Evolutionary conservation across 1,140 invertebrate species (phyloP).

Genomic region (Philopotamus ludificatus): DNA sequence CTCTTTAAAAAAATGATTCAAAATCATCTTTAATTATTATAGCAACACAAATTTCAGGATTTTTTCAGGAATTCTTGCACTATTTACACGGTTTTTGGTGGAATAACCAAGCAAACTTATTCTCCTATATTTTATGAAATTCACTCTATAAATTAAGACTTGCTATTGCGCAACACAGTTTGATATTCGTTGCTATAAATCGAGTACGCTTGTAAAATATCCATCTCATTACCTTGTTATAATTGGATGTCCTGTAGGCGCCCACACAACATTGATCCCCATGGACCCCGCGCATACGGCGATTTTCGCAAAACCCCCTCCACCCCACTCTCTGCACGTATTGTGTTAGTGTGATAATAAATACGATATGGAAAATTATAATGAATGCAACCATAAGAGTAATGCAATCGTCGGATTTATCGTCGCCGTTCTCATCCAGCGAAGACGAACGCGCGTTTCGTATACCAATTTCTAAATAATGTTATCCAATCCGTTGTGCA

Average conservation of each 20-base stretch:
- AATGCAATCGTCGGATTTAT: conserved; percentile 9
- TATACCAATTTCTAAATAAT: too few species aligned
- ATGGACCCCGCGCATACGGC: background rate
- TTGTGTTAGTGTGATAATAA: conserved; percentile 3
- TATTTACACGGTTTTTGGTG: too few species aligned
- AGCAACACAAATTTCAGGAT: too few species aligned
- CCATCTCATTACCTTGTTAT: conserved; percentile 39
- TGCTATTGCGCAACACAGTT: background rate
- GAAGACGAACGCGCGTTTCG: too few species aligned
- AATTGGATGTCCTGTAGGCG: conserved; percentile 35
- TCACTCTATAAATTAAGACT: too few species aligned
- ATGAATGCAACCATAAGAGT: conserved; percentile 6
- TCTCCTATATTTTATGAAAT: too few species aligned
- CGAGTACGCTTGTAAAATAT: conserved; percentile 22
- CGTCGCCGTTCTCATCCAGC: too few species aligned
- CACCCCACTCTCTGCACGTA: background rate
- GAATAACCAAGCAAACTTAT: too few species aligned
- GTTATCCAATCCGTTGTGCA: too few species aligned
- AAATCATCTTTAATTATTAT: too few species aligned
- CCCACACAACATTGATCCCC: conserved; percentile 1
- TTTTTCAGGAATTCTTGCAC: too few species aligned
- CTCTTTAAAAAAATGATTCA: too few species aligned
- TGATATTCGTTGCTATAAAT: background rate
- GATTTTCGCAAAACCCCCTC: background rate
- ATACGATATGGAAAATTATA: background rate